These are phyloP conservation scores for Microplitis manilae DNA, from an alignment of 2,888 invertebrate species.

Conservation along the genomic window DNA sequence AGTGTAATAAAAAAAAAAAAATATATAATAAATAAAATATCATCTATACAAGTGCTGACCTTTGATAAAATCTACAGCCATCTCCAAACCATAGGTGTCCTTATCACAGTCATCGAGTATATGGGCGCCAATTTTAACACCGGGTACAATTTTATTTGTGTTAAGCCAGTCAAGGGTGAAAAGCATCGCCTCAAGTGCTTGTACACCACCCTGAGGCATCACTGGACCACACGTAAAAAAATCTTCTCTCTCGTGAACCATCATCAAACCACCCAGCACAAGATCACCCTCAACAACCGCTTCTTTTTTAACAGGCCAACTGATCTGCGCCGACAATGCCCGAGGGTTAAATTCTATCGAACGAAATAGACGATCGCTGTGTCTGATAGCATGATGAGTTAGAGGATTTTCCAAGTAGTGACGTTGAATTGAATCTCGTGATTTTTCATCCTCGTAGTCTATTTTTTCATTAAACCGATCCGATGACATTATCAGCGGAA, in stretches of 20 bases:
- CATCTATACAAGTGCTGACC: conserved; percentile 76
- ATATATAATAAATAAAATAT: too few relatives aligned
- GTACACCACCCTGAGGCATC: conserved; percentile 93
- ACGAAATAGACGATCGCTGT: conserved; percentile 60
- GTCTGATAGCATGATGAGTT: conserved; percentile 63
- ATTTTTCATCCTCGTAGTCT: background rate
- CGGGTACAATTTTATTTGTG: conserved; percentile 79
- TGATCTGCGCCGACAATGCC: conserved; percentile 56
- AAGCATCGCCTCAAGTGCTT: conserved; percentile 93
- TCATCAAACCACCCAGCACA: conserved; percentile 92
- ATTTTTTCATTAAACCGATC: background rate
- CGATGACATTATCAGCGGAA: conserved; percentile 2
- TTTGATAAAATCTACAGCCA: conserved; percentile 97
- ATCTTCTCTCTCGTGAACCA: conserved; percentile 94
- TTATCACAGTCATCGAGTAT: conserved; percentile 96
- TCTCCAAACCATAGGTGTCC: conserved; percentile 95
- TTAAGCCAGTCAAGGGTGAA: conserved; percentile 90
- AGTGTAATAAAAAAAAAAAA: too few relatives aligned
- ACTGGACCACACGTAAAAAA: conserved; percentile 91
- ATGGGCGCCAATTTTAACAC: conserved; percentile 87
- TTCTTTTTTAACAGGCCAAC: conserved; percentile 89
- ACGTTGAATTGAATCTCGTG: conserved; percentile 22
- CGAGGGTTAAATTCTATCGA: conserved; percentile 54
- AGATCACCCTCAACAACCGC: conserved; percentile 91
- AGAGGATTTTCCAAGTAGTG: conserved; percentile 57